Evolutionary conservation across 37 sponge, comb jelly and placozoan species (phyloP).

Genomic region (Agelas oroides): DNA sequence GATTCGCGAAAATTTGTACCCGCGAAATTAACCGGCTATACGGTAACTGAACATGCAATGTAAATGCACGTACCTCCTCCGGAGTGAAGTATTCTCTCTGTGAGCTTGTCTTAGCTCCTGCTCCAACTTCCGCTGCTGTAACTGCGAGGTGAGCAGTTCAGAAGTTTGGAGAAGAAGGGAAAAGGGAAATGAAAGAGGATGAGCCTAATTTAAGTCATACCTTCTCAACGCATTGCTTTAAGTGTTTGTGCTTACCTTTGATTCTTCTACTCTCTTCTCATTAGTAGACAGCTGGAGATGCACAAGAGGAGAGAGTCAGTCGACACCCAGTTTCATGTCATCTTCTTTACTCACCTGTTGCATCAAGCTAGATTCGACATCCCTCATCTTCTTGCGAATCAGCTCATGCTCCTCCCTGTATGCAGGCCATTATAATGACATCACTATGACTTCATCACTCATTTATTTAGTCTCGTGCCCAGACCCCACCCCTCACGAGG

Average conservation of each 20-base stretch:
- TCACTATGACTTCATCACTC: no score
- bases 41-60: no score
- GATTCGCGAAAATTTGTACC: no score
- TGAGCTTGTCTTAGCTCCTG: conserved; percentile 74
- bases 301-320: no score
- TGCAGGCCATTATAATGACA: not conserved
- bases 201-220: no score
- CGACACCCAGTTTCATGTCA: no score
- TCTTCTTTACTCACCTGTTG: conserved; percentile 63
- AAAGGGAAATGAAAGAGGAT: no score
- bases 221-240: no score
- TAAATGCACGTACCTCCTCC: conserved; percentile 16
- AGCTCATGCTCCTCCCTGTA: conserved; percentile 63
- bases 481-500: no score
- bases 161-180: not conserved
- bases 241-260: not conserved
- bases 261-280: not conserved
- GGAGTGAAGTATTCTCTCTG: conserved; percentile 62
- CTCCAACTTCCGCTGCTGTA: conserved; percentile 62
- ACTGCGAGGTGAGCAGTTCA: conserved; percentile 20
- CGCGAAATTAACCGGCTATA: no score
- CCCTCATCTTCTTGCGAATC: conserved; percentile 70
- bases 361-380: conserved; percentile 65
- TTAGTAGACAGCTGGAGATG: not conserved
- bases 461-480: no score